Evolutionary conservation across 2,888 invertebrate genomes (phyloP), one percentile per base, ranked within the genome.

Genomic region (Diaphora mendica): DNA sequence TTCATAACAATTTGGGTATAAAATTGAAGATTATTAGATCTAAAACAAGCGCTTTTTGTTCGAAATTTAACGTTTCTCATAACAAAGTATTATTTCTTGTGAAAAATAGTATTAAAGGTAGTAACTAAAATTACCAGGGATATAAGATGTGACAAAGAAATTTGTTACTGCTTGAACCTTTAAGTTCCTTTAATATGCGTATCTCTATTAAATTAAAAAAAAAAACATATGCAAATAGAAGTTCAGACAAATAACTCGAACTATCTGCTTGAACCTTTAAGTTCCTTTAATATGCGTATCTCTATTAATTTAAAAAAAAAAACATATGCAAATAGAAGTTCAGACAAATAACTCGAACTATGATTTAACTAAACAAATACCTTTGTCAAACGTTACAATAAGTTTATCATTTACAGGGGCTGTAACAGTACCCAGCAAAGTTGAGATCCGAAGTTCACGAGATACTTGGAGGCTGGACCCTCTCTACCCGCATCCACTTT

Each of bases 381-480:
- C 90, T 91, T 92, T 92, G 89, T 87, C 89, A 91, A 80, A 88
- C 76, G 82, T 87, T 85, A 81, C 81, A 83, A 86, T 80, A 82
- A 85, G 83, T 90, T 85, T 85, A 86, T 85, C 83, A 85, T 85
- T 85, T 87, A 88, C 79, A 89, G 84, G 85, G 86, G 85, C 85
- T 86, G 85, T 88, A 90, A 91, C 91, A 91, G 90, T 48, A 92
- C 91, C 91, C 90, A 87, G 82, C 83, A 89, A 90, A 91, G 91
- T 91, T 90, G 89, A 87, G 86, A 88, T 85, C 88, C 89, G 90
- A 89, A 86, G 90, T 89, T 89, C 87, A 87, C 88, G 87, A 91
- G 93, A 94, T 95, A 95, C 95, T 95, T 95, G 95, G 95, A 95
- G 94, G 93, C 92, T 92, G 94, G 92, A 88, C 91, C 88, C 89